Evolutionary conservation across 2,113 vertebrate genomes (phyloP).

Genomic region (Epinephelus moara): DNA sequence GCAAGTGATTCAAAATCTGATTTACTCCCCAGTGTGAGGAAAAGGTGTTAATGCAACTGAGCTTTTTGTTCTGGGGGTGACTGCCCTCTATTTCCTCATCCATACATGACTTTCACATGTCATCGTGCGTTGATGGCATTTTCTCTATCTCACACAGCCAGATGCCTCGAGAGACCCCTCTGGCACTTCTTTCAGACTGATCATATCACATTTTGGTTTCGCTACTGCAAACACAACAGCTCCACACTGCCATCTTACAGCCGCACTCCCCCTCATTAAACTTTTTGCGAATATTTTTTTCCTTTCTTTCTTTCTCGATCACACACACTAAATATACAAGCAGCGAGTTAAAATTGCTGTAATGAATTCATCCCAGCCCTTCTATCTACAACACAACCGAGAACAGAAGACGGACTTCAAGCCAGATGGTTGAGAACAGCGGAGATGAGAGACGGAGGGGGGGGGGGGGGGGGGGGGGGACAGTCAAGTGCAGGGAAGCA

Average conservation of each 20-base stretch:
- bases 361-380: conserved; percentile 31
- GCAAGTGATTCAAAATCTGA: conserved; percentile 38
- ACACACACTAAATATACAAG: conserved; percentile 51
- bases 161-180: conserved; percentile 35
- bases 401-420: conserved; percentile 48
- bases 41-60: conserved; percentile 44
- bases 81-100: conserved; percentile 57
- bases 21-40: conserved; percentile 27
- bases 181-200: conserved; percentile 23
- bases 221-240: conserved; percentile 22
- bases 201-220: conserved; percentile 23
- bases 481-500: conserved; percentile 34
- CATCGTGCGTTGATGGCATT: conserved; percentile 45
- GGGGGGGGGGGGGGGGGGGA: conserved; percentile 7
- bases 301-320: conserved; percentile 25
- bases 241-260: conserved; percentile 12
- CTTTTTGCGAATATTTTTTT: background rate
- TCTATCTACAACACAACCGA: conserved; percentile 25
- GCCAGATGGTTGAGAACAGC: conserved; percentile 64
- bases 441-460: conserved; percentile 41
- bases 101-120: conserved; percentile 59
- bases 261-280: background rate
- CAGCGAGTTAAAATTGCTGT: conserved; percentile 22
- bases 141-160: conserved; percentile 51
- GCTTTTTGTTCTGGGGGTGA: conserved; percentile 42